Conservation (phyloP, 1,140 invertebrate genomes). For the Magallana ariakensis region DNA sequence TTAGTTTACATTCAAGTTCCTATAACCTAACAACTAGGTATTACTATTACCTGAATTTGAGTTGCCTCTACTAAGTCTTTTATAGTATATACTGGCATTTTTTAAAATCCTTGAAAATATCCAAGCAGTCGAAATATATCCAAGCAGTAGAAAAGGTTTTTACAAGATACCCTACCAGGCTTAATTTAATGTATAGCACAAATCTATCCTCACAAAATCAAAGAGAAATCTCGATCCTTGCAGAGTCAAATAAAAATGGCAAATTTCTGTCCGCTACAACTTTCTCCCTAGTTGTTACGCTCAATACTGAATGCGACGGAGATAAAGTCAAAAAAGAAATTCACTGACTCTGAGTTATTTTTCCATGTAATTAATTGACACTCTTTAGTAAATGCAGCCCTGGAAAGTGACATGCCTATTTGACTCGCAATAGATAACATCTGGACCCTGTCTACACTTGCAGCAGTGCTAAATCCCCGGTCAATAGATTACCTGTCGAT, state of each 20-base stretch:
- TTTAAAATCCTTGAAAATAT: background rate
- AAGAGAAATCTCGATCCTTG: too few species aligned
- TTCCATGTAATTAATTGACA: background rate
- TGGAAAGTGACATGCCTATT: background rate
- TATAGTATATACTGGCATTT: background rate
- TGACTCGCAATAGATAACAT: background rate
- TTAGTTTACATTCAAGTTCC: too few species aligned
- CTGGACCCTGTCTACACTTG: background rate
- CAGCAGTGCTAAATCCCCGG: background rate
- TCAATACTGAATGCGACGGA: too few species aligned
- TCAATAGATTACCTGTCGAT: slow-evolving; percentile 15
- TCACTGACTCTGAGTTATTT: background rate
- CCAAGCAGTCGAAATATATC: background rate
- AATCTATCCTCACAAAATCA: too few species aligned
- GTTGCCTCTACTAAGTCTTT: slow-evolving; percentile 12
- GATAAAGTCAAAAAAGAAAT: background rate
- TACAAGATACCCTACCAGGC: too few species aligned
- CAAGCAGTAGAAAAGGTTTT: too few species aligned
- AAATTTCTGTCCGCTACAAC: too few species aligned
- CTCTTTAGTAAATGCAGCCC: background rate
- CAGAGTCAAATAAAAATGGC: too few species aligned
- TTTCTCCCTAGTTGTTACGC: too few species aligned
- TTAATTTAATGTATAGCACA: too few species aligned
- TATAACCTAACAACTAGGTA: too few species aligned
- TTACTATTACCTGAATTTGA: background rate